Evolutionary conservation across 2,888 invertebrate species (phyloP).

Genomic region (Amblyteles armatorius): DNA sequence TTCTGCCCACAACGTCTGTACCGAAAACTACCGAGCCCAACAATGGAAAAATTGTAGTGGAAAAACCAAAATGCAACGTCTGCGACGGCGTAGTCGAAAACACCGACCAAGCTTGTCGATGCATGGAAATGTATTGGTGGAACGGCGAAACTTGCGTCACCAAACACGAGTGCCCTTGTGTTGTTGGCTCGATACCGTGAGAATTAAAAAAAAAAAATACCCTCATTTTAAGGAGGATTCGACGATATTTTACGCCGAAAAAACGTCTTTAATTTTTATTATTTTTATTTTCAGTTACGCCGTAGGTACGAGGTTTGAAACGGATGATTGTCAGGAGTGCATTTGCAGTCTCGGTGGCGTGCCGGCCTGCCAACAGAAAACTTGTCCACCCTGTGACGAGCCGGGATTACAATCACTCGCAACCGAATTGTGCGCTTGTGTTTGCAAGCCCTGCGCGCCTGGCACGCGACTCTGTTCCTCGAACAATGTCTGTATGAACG

Average conservation of each 20-base stretch:
- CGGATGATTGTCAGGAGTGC: slow-evolving; percentile 92
- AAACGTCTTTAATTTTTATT: neutral
- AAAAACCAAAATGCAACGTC: slow-evolving; percentile 82
- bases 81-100: slow-evolving; percentile 86
- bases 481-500: slow-evolving; percentile 90
- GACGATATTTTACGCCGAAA: neutral
- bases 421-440: slow-evolving; percentile 89
- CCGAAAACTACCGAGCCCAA: slow-evolving; percentile 2
- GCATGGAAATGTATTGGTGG: slow-evolving; percentile 87
- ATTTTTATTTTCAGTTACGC: slow-evolving; percentile 86
- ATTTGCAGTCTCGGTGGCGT: slow-evolving; percentile 91
- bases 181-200: slow-evolving; percentile 88
- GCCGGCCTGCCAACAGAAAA: slow-evolving; percentile 89
- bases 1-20: neutral
- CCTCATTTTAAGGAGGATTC: neutral
- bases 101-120: slow-evolving; percentile 85
- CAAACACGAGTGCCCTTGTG: slow-evolving; percentile 91
- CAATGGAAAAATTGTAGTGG: slow-evolving; percentile 1
- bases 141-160: slow-evolving; percentile 91
- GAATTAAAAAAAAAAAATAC: slow-evolving; percentile 68
- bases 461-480: slow-evolving; percentile 90
- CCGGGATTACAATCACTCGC: slow-evolving; percentile 87
- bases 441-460: slow-evolving; percentile 90
- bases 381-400: slow-evolving; percentile 88
- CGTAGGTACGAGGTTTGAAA: slow-evolving; percentile 90